Percentiles rank a stretch among this genome's conserved stretches.
These are phyloP conservation scores for Lasioglossum marginatum DNA, from an alignment of 2,888 invertebrate species.

Conservation along the genomic window DNA sequence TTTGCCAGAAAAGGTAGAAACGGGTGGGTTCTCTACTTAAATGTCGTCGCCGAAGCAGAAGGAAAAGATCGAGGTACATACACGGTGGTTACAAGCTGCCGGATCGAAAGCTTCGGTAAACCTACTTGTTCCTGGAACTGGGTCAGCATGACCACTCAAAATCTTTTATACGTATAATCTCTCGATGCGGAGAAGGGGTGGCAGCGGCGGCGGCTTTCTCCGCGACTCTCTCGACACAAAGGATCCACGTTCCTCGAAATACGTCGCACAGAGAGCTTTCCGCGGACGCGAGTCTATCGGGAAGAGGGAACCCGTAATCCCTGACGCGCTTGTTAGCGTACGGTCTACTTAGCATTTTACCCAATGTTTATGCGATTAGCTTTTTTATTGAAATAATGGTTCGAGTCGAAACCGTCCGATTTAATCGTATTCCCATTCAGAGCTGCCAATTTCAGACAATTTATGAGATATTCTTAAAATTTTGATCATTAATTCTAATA, in stretches of 20 bases:
- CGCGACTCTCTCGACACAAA: constrained; percentile 27
- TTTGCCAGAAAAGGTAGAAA: background rate
- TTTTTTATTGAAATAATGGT: background rate
- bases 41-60: background rate
- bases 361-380: background rate
- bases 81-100: constrained; percentile 25
- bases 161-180: constrained; percentile 53
- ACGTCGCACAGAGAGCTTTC: background rate
- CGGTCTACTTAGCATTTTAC: background rate
- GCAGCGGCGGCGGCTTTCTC: background rate
- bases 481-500: too few species aligned
- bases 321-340: constrained; percentile 1
- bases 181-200: background rate
- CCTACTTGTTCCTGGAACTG: constrained; percentile 47
- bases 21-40: background rate
- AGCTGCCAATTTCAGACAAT: too few species aligned
- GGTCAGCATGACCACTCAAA: constrained; percentile 49
- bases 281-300: background rate
- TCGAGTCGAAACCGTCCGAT: too few species aligned
- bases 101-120: constrained; percentile 50
- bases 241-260: constrained; percentile 14
- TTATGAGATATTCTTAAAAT: too few species aligned
- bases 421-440: too few species aligned
- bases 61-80: constrained; percentile 16
- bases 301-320: background rate